Base-by-base conservation (phyloP, 2,888 invertebrate genomes). In the Pristionchus arcanus region DNA sequence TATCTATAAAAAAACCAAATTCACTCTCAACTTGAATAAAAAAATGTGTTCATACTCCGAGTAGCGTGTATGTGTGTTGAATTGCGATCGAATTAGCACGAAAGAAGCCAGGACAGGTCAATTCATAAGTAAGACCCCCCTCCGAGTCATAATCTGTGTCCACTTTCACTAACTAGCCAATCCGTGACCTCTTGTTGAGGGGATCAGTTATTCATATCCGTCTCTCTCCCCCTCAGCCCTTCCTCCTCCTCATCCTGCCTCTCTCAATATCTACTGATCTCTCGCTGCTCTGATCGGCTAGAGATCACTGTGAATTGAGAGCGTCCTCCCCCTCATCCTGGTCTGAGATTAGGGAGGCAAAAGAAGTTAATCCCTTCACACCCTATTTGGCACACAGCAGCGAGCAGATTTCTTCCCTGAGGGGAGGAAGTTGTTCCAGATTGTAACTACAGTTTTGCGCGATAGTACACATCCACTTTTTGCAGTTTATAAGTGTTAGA, bases 151-250 rank as follows among this genome's bases (percentile, higher is more conserved):
- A 31, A 74, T 74, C 31, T 15, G 42, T 49, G 4, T 16, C 71
- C 74, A 74, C 74, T 74, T 74, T 74, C 74, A 74, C 74, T 71
- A 19, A 16, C 34, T 34, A 68, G 31, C 31, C 66, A 31, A 5
- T 21, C 21, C 19, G 49, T 81, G 81, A 81, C 81, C 81, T 81
- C n/a, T n/a, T n/a, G n/a, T n/a, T n/a, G 81, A 81, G 81, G 13
- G 81, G 81, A 81, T 81, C 81, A 81, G 81, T 81, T 81, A 81
- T 81, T 81, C 81, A 81, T 81, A 81, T 53, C 49, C n/a, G 21
- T 15, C 16, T 81, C 49, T n/a, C 71, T 37, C 28, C n/a, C n/a
- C n/a, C 81, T 81, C 21, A 21, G 42, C 49, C 49, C 81, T 28
- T 28, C 81, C 74, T 74, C 74, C 74, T 16, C 16, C n/a, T 81